phyloP scores from a whole-genome alignment of 2,888 invertebrate genomes.

The Eristalis arbustorum region DNA sequence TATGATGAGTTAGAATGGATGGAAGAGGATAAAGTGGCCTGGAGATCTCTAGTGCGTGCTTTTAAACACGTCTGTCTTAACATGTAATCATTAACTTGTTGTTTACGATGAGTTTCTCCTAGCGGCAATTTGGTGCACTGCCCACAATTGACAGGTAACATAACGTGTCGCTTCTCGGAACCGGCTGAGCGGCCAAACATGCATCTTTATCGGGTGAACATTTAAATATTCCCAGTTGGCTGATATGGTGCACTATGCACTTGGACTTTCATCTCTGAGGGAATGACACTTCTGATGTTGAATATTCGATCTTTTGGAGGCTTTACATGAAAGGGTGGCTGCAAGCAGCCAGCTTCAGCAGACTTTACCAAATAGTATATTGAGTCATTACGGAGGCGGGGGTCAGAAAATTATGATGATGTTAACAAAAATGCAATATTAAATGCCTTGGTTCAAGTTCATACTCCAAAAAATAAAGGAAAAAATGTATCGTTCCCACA shows the following conservation, averaged over 20 bases:
- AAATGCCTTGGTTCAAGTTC: too few relatives aligned
- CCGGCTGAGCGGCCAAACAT: conserved; percentile 82
- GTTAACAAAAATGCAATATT: too few relatives aligned
- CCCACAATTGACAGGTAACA: conserved; percentile 82
- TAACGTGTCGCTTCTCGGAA: conserved; percentile 83
- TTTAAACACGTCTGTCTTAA: too few relatives aligned
- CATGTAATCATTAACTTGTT: too few relatives aligned
- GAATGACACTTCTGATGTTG: conserved; percentile 78
- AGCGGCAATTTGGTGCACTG: conserved; percentile 60
- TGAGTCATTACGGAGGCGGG: conserved; percentile 82
- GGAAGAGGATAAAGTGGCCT: too few relatives aligned
- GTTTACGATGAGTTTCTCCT: not conserved
- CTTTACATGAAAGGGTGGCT: conserved; percentile 81
- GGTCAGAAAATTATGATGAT: too few relatives aligned
- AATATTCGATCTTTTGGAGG: conserved; percentile 81
- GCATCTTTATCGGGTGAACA: conserved; percentile 83
- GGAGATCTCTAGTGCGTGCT: too few relatives aligned
- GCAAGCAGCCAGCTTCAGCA: conserved; percentile 80
- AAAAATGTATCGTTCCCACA: too few relatives aligned
- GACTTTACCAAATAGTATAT: conserved; percentile 81
- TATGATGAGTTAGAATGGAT: too few relatives aligned
- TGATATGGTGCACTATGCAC: not conserved
- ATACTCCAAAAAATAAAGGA: too few relatives aligned
- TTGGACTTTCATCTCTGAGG: conserved; percentile 12
- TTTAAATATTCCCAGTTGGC: conserved; percentile 78